Conservation (phyloP, 64 coral and sea anemone genomes). For the Platygyra sinensis region DNA sequence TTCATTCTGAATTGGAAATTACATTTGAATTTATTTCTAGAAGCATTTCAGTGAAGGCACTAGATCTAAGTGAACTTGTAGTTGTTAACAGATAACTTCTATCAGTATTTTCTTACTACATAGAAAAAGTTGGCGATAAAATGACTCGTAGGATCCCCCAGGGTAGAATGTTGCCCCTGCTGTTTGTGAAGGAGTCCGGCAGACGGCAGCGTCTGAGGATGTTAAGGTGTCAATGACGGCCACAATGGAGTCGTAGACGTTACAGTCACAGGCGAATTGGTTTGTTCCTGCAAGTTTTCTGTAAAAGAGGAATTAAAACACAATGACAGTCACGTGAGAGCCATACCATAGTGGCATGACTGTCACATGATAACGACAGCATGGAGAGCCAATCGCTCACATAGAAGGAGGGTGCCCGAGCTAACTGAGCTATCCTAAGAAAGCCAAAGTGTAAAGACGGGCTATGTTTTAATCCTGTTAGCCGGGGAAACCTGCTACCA, state of each 20-base stretch:
- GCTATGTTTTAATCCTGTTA: too few relatives aligned
- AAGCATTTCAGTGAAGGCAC: too few relatives aligned
- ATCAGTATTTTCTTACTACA: slow-evolving; percentile 69
- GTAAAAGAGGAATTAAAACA: background rate
- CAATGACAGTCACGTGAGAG: too few relatives aligned
- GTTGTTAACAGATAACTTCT: background rate
- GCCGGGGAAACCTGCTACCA: too few relatives aligned
- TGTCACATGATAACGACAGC: too few relatives aligned
- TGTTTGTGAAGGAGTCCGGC: slow-evolving; percentile 76
- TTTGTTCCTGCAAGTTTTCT: slow-evolving; percentile 71
- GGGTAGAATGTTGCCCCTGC: slow-evolving; percentile 66
- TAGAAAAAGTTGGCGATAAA: slow-evolving; percentile 74
- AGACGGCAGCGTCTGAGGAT: slow-evolving; percentile 31
- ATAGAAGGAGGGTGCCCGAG: too few relatives aligned
- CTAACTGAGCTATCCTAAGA: too few relatives aligned
- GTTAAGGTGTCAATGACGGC: slow-evolving; percentile 57
- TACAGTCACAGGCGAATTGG: slow-evolving; percentile 85
- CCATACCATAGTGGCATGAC: too few relatives aligned
- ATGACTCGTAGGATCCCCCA: slow-evolving; percentile 48
- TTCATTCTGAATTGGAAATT: too few relatives aligned
- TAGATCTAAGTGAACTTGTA: background rate
- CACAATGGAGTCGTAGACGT: slow-evolving; percentile 89
- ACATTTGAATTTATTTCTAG: background rate
- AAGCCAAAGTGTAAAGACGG: too few relatives aligned
- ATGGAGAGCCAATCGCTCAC: too few relatives aligned